phyloP scores from a whole-genome alignment of 2,888 invertebrate genomes.

The Lepidochrysops patricia region DNA sequence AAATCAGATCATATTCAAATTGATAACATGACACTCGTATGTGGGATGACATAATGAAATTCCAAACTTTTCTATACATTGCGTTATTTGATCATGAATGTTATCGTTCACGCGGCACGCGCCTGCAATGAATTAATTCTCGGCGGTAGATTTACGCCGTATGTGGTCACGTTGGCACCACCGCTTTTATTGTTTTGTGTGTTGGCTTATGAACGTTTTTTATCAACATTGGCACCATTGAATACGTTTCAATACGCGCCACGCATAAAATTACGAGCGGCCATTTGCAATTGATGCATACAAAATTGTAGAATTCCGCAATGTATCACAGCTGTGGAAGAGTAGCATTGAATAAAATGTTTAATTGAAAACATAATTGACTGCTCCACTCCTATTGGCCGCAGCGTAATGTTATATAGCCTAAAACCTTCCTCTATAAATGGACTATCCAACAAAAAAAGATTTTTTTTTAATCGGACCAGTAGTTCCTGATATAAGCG shows the following conservation, averaged over 20 bases:
- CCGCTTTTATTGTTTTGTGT: slow-evolving; percentile 30
- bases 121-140: slow-evolving; percentile 53
- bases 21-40: not conserved
- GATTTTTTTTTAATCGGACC: too few species aligned
- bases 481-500: too few species aligned
- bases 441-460: too few species aligned
- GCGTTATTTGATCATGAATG: not conserved
- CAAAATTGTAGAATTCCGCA: not conserved
- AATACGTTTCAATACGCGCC: not conserved
- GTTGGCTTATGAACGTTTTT: slow-evolving; percentile 11
- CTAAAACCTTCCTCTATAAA: too few species aligned
- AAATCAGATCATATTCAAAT: too few species aligned
- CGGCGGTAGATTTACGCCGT: slow-evolving; percentile 45
- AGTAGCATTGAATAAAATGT: too few species aligned
- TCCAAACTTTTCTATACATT: not conserved
- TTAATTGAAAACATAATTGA: too few species aligned
- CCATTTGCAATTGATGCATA: slow-evolving; percentile 3
- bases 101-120: slow-evolving; percentile 24
- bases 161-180: slow-evolving; percentile 29
- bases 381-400: too few species aligned
- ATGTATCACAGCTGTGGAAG: too few species aligned
- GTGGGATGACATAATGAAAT: not conserved
- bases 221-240: slow-evolving; percentile 5
- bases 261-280: slow-evolving; percentile 1
- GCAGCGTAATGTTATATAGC: too few species aligned